phyloP scores from a whole-genome alignment of 2,113 vertebrate species.

The Hyla sarda region DNA sequence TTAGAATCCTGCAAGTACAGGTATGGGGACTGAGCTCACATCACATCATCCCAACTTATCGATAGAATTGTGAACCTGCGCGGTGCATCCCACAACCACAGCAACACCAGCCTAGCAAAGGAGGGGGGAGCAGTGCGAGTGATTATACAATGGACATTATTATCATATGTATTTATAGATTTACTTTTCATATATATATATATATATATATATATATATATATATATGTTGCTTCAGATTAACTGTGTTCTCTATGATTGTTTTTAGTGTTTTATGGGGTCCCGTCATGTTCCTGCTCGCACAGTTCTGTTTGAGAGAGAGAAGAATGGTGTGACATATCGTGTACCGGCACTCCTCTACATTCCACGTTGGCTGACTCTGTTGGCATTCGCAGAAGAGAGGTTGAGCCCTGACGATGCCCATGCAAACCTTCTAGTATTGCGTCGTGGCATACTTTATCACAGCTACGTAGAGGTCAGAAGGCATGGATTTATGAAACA shows the following conservation, averaged over 20 bases:
- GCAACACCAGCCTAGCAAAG: too few relatives aligned
- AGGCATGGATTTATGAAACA: not conserved
- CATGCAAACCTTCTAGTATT: constrained; percentile 90
- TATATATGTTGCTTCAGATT: not conserved
- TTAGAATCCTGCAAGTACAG: too few relatives aligned
- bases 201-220: too few relatives aligned
- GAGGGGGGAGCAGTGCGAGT: too few relatives aligned
- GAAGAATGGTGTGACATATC: constrained; percentile 85
- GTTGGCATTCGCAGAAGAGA: constrained; percentile 91
- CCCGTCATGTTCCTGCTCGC: constrained; percentile 78
- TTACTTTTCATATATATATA: too few relatives aligned
- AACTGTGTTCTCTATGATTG: not conserved
- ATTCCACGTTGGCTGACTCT: constrained; percentile 76
- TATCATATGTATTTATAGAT: too few relatives aligned
- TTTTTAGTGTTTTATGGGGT: constrained; percentile 73
- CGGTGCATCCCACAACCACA: too few relatives aligned
- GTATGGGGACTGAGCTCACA: too few relatives aligned
- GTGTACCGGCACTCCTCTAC: constrained; percentile 86
- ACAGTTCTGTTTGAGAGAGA: constrained; percentile 88
- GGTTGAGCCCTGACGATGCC: constrained; percentile 82
- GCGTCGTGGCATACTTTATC: constrained; percentile 80
- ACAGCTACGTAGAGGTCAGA: constrained; percentile 85
- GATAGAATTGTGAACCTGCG: too few relatives aligned
- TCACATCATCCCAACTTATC: too few relatives aligned
- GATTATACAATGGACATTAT: too few relatives aligned